Evolutionary conservation across 1,140 invertebrate genomes (phyloP).

Genomic region (Muscidifurax raptorellus): DNA sequence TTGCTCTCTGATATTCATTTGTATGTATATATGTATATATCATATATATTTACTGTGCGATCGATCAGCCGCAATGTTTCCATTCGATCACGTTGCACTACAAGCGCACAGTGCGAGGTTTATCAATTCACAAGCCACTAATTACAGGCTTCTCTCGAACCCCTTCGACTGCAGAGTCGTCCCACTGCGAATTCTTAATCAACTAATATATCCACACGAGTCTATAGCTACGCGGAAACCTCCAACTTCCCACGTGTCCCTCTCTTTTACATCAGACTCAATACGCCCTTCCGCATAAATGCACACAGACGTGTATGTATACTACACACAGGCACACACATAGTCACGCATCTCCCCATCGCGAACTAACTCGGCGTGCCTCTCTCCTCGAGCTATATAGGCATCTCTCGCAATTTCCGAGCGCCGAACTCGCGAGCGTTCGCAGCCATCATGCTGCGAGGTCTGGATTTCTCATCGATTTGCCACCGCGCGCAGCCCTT

Average conservation of each 20-base stretch:
- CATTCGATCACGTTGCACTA: background rate
- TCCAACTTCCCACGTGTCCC: background rate
- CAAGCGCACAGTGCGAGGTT: background rate
- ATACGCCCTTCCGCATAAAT: background rate
- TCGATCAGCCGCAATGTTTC: background rate
- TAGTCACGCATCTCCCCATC: background rate
- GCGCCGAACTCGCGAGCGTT: background rate
- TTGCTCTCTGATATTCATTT: background rate
- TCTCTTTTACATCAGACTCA: background rate
- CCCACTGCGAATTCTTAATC: background rate
- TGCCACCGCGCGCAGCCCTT: conserved; percentile 32
- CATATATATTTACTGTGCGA: background rate
- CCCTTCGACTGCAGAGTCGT: background rate
- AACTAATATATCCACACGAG: background rate
- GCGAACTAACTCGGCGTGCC: conserved; percentile 15
- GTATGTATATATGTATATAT: no score
- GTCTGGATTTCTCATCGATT: conserved; percentile 52
- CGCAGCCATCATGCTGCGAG: background rate
- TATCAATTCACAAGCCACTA: background rate
- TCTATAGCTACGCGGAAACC: background rate
- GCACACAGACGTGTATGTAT: background rate
- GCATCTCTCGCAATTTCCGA: conserved; percentile 43
- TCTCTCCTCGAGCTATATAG: background rate
- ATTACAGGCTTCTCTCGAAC: background rate
- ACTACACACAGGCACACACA: no score